phyloP scores from a whole-genome alignment of 92 coral and sea anemone species.

The Phenganax subtilis region DNA sequence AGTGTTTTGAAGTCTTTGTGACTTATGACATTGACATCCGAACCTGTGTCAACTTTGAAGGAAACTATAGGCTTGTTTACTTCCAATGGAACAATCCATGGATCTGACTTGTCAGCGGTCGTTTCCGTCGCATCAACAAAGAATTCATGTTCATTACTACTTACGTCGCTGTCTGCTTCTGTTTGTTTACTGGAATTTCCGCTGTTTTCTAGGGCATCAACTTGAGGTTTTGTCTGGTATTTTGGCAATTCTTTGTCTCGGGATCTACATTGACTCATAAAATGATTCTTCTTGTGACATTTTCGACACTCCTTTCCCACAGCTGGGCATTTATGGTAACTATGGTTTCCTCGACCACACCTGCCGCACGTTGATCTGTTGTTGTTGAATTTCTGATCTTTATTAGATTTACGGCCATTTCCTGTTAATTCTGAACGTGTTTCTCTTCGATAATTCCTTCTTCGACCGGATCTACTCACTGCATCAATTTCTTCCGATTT shows the following conservation, averaged over 20 bases:
- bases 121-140: not conserved
- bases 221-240: not conserved
- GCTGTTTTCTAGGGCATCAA: not conserved
- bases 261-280: not conserved
- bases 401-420: too few relatives aligned
- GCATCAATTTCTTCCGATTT: conserved; percentile 8
- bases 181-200: not conserved
- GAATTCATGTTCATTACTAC: not conserved
- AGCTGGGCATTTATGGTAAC: not conserved
- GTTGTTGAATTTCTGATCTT: too few relatives aligned
- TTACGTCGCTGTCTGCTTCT: not conserved
- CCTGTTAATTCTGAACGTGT: not conserved
- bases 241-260: not conserved
- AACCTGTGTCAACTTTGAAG: too few relatives aligned
- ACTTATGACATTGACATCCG: too few relatives aligned
- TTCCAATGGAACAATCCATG: too few relatives aligned
- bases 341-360: not conserved
- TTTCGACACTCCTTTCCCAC: not conserved
- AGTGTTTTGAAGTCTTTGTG: too few relatives aligned
- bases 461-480: not conserved
- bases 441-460: not conserved
- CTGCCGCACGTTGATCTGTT: not conserved
- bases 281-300: not conserved
- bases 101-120: not conserved
- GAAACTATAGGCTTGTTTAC: too few relatives aligned